These are phyloP conservation scores for Latrodectus hesperus DNA, from an alignment of 2,888 invertebrate species.

Conservation along the genomic window DNA sequence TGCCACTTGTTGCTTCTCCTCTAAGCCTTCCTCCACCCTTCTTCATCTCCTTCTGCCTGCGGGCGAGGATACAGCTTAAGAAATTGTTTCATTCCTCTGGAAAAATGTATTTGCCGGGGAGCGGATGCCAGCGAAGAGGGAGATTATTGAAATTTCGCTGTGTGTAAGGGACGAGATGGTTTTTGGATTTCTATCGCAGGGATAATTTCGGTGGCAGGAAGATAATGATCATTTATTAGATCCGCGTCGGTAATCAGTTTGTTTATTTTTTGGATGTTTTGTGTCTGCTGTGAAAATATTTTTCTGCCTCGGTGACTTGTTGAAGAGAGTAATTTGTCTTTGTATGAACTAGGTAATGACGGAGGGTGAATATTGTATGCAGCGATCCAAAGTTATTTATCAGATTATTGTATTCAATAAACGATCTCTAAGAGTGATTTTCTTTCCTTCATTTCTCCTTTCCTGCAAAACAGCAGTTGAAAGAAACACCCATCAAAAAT, in stretches of 20 bases:
- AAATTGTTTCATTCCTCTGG: conserved; percentile 55
- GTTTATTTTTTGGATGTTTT: neutral
- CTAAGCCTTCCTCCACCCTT: neutral
- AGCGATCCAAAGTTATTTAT: no score
- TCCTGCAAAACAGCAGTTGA: no score
- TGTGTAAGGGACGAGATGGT: neutral
- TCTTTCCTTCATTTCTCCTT: no score
- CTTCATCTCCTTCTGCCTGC: conserved; percentile 12
- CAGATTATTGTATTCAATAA: no score
- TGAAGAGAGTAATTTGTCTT: neutral
- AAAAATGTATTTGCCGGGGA: conserved; percentile 17
- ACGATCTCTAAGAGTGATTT: no score
- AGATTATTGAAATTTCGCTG: conserved; percentile 17
- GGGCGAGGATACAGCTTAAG: conserved; percentile 49
- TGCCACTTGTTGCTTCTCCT: conserved; percentile 44
- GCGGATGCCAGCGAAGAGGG: neutral
- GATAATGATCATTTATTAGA: conserved; percentile 3
- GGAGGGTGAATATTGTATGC: no score
- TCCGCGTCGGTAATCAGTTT: neutral
- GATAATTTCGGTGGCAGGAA: neutral
- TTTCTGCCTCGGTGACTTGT: neutral
- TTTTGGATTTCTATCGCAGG: neutral
- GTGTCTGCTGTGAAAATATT: neutral
- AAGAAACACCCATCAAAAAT: no score
- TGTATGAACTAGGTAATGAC: neutral